A percentile compares a stretch with the other conserved stretches of the same genome.
phyloP scores from a whole-genome alignment of 2,888 invertebrate species.

The Phyto melanocephala region DNA sequence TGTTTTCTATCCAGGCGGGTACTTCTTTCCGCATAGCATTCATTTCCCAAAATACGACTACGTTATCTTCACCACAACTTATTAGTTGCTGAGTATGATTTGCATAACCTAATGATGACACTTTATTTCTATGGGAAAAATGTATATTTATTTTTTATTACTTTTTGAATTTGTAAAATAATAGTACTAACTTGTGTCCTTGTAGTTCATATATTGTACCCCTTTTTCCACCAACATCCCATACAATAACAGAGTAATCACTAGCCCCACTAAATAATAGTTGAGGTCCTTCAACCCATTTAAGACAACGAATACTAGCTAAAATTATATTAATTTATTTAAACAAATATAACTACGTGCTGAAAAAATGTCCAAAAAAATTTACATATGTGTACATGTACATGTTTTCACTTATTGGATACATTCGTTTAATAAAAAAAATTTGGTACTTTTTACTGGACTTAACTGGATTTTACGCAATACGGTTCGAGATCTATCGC shows the following conservation, averaged over 20 bases:
- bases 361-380: no score
- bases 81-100: constrained; percentile 88
- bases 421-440: no score
- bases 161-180: neutral
- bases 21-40: constrained; percentile 92
- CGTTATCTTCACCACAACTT: constrained; percentile 94
- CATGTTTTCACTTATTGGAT: no score
- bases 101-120: constrained; percentile 92
- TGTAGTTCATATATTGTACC: constrained; percentile 97
- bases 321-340: constrained; percentile 28
- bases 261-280: constrained; percentile 97
- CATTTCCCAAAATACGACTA: constrained; percentile 97
- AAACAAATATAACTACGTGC: no score
- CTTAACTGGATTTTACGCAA: no score
- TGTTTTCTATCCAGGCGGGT: constrained; percentile 96
- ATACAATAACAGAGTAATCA: constrained; percentile 96
- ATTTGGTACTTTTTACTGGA: no score
- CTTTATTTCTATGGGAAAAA: constrained; percentile 85
- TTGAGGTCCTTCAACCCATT: constrained; percentile 95
- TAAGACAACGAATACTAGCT: constrained; percentile 86
- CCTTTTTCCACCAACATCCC: constrained; percentile 98
- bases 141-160: no score
- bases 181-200: constrained; percentile 87
- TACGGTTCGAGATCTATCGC: no score
- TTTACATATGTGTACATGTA: no score